Conservation (phyloP, 2,888 invertebrate species). For the Saturnia pavonia region DNA sequence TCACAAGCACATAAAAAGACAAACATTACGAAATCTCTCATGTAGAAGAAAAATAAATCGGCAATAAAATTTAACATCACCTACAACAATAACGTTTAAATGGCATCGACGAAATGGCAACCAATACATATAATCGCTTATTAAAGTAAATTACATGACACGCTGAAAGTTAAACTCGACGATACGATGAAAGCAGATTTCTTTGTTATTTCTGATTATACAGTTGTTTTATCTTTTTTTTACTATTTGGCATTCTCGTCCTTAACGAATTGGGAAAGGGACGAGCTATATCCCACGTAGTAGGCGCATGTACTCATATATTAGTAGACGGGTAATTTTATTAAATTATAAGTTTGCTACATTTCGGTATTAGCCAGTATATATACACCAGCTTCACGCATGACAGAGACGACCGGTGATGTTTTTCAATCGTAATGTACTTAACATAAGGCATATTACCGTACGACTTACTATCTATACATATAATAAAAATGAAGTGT, state of each 20-base stretch:
- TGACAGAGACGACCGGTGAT: too few species aligned
- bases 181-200: slow-evolving; percentile 7
- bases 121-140: slow-evolving; percentile 32
- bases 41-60: slow-evolving; percentile 71
- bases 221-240: background rate
- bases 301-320: too few species aligned
- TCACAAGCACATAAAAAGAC: slow-evolving; percentile 70
- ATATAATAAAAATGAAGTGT: too few species aligned
- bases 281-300: too few species aligned
- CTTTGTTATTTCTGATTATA: background rate
- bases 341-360: too few species aligned
- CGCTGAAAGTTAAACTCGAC: slow-evolving; percentile 9
- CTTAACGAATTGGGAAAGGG: background rate
- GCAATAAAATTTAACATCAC: slow-evolving; percentile 58
- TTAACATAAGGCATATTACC: too few species aligned
- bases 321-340: too few species aligned
- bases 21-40: slow-evolving; percentile 68
- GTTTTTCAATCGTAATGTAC: too few species aligned
- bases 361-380: too few species aligned
- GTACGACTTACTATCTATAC: too few species aligned
- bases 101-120: slow-evolving; percentile 41
- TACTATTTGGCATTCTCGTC: background rate
- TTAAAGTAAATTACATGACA: slow-evolving; percentile 25
- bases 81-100: slow-evolving; percentile 52
- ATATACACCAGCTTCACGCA: too few species aligned